Evolutionary conservation across 2,888 invertebrate species (phyloP), one percentile per base, ranked within the genome.

Genomic region (Drosophila yooni): DNA sequence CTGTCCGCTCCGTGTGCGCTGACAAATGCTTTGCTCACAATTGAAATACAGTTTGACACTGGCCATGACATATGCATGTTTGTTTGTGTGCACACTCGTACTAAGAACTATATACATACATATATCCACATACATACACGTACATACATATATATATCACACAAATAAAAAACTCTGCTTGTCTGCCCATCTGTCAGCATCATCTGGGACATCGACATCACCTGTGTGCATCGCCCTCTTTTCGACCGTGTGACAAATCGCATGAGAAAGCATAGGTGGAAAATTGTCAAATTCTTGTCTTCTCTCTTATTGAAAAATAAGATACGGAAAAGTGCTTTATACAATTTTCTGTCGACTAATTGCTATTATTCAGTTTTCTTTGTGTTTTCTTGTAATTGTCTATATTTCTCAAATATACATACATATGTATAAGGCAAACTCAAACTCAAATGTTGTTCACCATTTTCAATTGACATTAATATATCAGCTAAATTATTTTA

Each of bases 231-330:
- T 40, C 46, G 38, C 54, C 56, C 59, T 59, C 52, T 50, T 68
- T 69, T 59, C 38, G 46, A 60, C 36, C 51, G 68, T 72, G 75
- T 82, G 79, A 82, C 83, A 76, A 82, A 82, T 81, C 70, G 74
- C 59, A 51, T 58, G 64, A 34, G 54, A 58, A 11, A 33, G 10
- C 33, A 33, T 11, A 61, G 50, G 52, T 21, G 25, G 31, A 15
- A 11, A 63, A 29, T 66, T 66, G 34, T 57, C 31, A 50, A 50
- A 36, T 27, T 53, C 46, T 31, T 13, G 18, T n/a, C 67, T 25
- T 67, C 13, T 5, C 8, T n/a, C 2, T 2, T 34, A 3, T 8
- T 25, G 33, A 29, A 34, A 36, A 18, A 25, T 27, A 8, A 25
- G 25, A 15, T 2, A 2, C 4, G 3, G 18, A 36, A 40, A 43